These are phyloP conservation scores for Platyura marginata DNA, from an alignment of 1,140 invertebrate genomes.

Conservation along the genomic window DNA sequence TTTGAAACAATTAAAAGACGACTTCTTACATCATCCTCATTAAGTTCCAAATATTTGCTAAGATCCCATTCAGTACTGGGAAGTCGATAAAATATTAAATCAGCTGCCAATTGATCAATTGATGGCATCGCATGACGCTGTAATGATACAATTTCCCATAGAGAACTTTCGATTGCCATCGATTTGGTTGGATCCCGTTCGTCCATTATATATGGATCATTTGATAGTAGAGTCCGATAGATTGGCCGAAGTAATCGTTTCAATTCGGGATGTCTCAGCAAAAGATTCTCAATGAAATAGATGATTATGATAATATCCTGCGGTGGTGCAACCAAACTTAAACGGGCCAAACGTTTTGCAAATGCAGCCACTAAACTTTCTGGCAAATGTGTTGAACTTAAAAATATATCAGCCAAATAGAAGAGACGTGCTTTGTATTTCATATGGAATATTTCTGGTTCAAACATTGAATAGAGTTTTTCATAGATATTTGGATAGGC, in stretches of 20 bases:
- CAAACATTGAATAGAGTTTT: conserved; percentile 84
- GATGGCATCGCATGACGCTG: conserved; percentile 57
- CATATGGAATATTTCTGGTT: conserved; percentile 74
- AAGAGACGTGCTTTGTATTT: conserved; percentile 77
- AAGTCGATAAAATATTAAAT: conserved; percentile 42
- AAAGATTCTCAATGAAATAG: conserved; percentile 69
- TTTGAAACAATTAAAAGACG: background rate
- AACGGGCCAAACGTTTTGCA: conserved; percentile 67
- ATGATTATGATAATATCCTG: conserved; percentile 63
- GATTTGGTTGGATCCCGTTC: conserved; percentile 61
- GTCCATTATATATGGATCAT: conserved; percentile 67
- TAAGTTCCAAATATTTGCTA: conserved; percentile 35
- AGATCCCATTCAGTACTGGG: conserved; percentile 49
- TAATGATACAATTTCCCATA: conserved; percentile 77
- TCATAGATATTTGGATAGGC: conserved; percentile 91
- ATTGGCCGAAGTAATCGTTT: conserved; percentile 52
- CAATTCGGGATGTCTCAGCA: conserved; percentile 71
- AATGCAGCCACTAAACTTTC: conserved; percentile 85
- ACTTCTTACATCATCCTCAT: conserved; percentile 30
- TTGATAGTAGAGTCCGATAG: conserved; percentile 28
- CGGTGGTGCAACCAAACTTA: conserved; percentile 63
- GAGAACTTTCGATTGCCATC: conserved; percentile 63
- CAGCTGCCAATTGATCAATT: conserved; percentile 43
- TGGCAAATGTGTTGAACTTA: conserved; percentile 83
- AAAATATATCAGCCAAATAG: conserved; percentile 74